Base-by-base conservation (phyloP, 2,888 invertebrate species). In the Lasioglossum marginatum region DNA sequence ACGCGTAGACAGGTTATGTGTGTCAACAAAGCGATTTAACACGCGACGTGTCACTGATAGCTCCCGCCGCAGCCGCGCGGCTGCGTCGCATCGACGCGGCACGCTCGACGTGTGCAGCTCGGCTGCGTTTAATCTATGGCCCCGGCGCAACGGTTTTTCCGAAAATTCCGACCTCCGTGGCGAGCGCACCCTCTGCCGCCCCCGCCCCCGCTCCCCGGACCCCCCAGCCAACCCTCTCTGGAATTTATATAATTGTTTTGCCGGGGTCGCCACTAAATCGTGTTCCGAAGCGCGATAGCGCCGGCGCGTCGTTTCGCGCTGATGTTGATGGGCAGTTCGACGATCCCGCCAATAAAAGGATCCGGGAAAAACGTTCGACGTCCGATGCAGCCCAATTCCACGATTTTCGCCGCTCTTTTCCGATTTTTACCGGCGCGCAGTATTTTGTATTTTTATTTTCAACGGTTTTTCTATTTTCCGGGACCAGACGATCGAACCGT, bases 171-270 rank as follows among this genome's bases (percentile, higher is more conserved):
- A 86, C 85, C 83, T 85, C 88, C 80, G 78, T 66, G 75, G 77
- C 83, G 48, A 75, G 85, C 31, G 66, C 31, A 37, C 70, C 37
- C 37, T 23, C 40, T 34, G 66, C 37, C 12, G 40, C 19, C 23
- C 68, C 37, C n/a, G 12, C 70, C 31, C 4, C 4, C 40, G 37
- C 2, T 4, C 37, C 12, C 68, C 5, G 12, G 1, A 23, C 8
- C 37, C 48, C 31, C 16, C 63, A 4, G 6, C 31, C 70, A 66
- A 66, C 75, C 48, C 72, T 45, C 52, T 66, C 77, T 89, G 92
- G 92, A 94, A 93, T 94, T 94, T 95, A 95, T 95, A 94, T 95
- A 95, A 95, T 95, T 95, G 95, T 95, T 95, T 95, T 94, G 93
- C 94, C 92, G 91, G 93, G 91, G 86, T 91, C 91, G 92, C 88